Evolutionary conservation across 2,888 invertebrate genomes (phyloP).

Genomic region (Pycnomerus fuliginosus): DNA sequence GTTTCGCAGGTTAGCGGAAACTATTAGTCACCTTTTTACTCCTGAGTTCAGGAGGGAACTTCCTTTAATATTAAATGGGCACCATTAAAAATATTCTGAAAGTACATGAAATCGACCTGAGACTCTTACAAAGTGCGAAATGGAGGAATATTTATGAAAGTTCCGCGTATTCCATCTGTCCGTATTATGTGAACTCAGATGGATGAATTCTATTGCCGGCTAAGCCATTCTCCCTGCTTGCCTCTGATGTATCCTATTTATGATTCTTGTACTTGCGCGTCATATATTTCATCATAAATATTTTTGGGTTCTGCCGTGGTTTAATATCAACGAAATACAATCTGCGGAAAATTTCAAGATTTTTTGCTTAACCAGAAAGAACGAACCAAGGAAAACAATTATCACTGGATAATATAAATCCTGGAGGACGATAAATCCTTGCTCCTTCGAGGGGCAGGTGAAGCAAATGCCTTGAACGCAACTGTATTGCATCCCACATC

Average conservation of each 20-base stretch:
- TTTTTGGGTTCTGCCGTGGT: slow-evolving; percentile 1
- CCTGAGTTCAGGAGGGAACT: slow-evolving; percentile 24
- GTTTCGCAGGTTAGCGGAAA: too few species aligned
- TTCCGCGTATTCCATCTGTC: slow-evolving; percentile 34
- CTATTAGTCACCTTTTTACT: slow-evolving; percentile 30
- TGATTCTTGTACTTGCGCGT: slow-evolving; percentile 28
- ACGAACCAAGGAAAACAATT: slow-evolving; percentile 31
- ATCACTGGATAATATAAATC: slow-evolving; percentile 36
- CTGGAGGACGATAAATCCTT: slow-evolving; percentile 31
- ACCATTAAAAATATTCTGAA: slow-evolving; percentile 28
- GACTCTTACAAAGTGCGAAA: slow-evolving; percentile 36
- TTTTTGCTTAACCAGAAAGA: slow-evolving; percentile 1
- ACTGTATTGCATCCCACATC: slow-evolving; percentile 27
- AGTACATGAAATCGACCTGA: slow-evolving; percentile 30
- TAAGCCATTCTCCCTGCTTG: slow-evolving; percentile 32
- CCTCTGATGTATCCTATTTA: slow-evolving; percentile 32
- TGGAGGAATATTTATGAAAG: slow-evolving; percentile 37
- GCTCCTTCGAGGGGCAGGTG: slow-evolving; percentile 24
- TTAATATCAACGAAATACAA: not conserved
- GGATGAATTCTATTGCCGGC: slow-evolving; percentile 24
- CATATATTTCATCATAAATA: slow-evolving; percentile 23
- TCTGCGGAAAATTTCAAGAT: slow-evolving; percentile 3
- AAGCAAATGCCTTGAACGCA: slow-evolving; percentile 21
- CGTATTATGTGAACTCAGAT: slow-evolving; percentile 34
- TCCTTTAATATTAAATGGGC: slow-evolving; percentile 15